Base-by-base conservation (phyloP, 1,140 invertebrate species). In the Drosophila burlai region DNA sequence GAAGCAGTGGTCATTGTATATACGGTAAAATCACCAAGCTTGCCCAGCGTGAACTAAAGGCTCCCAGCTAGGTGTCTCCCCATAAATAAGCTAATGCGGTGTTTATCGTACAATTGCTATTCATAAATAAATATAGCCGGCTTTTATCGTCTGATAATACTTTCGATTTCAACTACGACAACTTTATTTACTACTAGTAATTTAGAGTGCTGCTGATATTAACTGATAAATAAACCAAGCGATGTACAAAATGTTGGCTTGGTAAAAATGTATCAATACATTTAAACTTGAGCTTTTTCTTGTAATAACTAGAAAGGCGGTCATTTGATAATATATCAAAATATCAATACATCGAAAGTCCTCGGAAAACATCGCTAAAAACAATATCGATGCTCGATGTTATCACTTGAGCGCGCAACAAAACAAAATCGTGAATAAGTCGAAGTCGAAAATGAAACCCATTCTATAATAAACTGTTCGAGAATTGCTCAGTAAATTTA, bases 101-200 rank as follows among this genome's bases (percentile, higher is more conserved):
- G 18, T 5, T 55, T 55, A 42, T 58, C 36, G 2, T 31, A 10
- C 2, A n/a, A 52, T 29, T 15, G 7, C 21, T 16, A 10, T 31
- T 50, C 15, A 38, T 18, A 36, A 54, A 36, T 52, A 34, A 49
- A n/a, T 34, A 15, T 54, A 4, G 18, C 6, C 11, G 4, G 4
- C 47, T 40, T 71, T 67, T 43, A 36, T 42, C 5, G 31, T 38
- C 4, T 15, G 24, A 46, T 63, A 55, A 62, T 34, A 16, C 18
- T 36, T 54, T 54, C 31, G n/a, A 2, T 55, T 38, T 55, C 4
- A 16, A 24, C 6, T 5, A 24, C 29, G 1, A 16, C 18, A 13
- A 13, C 4, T 8, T 7, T 36, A 54, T 54, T 55, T 16, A 36
- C 16, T 38, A 10, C 7, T 36, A 15, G 38, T 4, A 36, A 21